Evolutionary conservation across 2,797 vertebrate genomes (phyloP).

Genomic region (Falco rusticolus): DNA sequence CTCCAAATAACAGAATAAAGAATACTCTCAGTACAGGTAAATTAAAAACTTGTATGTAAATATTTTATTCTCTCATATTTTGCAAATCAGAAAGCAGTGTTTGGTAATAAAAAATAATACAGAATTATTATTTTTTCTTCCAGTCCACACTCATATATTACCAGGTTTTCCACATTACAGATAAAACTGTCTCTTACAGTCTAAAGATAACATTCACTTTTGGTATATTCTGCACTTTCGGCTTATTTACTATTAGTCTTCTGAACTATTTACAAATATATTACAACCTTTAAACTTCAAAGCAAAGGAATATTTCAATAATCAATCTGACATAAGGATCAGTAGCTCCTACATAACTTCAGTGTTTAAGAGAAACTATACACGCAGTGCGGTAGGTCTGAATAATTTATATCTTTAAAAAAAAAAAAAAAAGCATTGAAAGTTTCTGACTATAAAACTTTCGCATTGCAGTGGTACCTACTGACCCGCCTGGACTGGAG

Average conservation of each 20-base stretch:
- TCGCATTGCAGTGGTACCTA: constrained; percentile 61
- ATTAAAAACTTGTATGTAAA: constrained; percentile 78
- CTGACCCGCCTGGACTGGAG: constrained; percentile 73
- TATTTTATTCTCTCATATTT: constrained; percentile 79
- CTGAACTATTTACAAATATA: constrained; percentile 81
- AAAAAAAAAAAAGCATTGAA: constrained; percentile 67
- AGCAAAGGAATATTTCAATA: constrained; percentile 60
- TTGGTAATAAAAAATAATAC: constrained; percentile 82
- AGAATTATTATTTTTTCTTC: constrained; percentile 74
- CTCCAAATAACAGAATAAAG: not conserved
- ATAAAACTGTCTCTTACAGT: constrained; percentile 42
- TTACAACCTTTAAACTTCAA: constrained; percentile 76
- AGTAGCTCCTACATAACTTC: constrained; percentile 79
- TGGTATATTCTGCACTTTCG: constrained; percentile 47
- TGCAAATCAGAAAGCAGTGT: constrained; percentile 77
- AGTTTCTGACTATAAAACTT: constrained; percentile 70
- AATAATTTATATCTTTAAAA: constrained; percentile 78
- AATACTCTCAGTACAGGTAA: constrained; percentile 30
- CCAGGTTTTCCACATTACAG: constrained; percentile 54
- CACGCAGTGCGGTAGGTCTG: constrained; percentile 74
- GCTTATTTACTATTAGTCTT: constrained; percentile 71
- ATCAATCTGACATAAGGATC: constrained; percentile 68
- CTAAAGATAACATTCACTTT: constrained; percentile 30
- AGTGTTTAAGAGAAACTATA: constrained; percentile 79
- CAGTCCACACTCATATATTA: constrained; percentile 69